Evolutionary conservation across 2,888 invertebrate genomes (phyloP).

Genomic region (Philereme transversata): DNA sequence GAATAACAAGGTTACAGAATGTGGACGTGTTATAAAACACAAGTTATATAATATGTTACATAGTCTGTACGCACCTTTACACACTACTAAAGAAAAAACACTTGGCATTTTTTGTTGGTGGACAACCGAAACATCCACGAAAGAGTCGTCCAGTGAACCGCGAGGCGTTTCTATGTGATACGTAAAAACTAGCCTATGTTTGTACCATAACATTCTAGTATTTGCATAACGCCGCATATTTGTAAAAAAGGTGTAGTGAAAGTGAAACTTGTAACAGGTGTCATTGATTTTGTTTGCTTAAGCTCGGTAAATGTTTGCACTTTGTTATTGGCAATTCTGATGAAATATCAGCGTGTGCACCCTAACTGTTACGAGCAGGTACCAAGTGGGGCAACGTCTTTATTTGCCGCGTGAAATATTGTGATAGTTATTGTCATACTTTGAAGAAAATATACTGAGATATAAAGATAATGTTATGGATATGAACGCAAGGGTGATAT

Average conservation of each 20-base stretch:
- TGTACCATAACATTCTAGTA: constrained; percentile 58
- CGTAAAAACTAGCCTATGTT: neutral
- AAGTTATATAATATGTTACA: too few species aligned
- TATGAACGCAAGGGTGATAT: constrained; percentile 9
- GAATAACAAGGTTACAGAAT: too few species aligned
- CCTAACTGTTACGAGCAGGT: constrained; percentile 28
- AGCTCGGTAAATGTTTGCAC: constrained; percentile 52
- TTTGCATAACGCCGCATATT: constrained; percentile 63
- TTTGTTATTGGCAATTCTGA: constrained; percentile 45
- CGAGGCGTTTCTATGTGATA: constrained; percentile 1
- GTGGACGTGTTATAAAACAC: too few species aligned
- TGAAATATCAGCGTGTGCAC: constrained; percentile 39
- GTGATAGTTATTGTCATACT: constrained; percentile 27
- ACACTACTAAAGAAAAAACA: too few species aligned
- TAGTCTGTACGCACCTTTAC: too few species aligned
- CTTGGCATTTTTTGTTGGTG: too few species aligned
- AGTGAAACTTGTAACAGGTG: constrained; percentile 71
- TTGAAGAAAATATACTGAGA: constrained; percentile 14
- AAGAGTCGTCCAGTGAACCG: neutral
- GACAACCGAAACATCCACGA: too few species aligned
- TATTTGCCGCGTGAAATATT: constrained; percentile 28
- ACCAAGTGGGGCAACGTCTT: constrained; percentile 25
- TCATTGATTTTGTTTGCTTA: constrained; percentile 63
- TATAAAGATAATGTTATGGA: constrained; percentile 18
- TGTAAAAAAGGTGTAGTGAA: constrained; percentile 68